These are phyloP conservation scores for Lutra lutra DNA, from an alignment of 2,797 vertebrate genomes.

Conservation along the genomic window DNA sequence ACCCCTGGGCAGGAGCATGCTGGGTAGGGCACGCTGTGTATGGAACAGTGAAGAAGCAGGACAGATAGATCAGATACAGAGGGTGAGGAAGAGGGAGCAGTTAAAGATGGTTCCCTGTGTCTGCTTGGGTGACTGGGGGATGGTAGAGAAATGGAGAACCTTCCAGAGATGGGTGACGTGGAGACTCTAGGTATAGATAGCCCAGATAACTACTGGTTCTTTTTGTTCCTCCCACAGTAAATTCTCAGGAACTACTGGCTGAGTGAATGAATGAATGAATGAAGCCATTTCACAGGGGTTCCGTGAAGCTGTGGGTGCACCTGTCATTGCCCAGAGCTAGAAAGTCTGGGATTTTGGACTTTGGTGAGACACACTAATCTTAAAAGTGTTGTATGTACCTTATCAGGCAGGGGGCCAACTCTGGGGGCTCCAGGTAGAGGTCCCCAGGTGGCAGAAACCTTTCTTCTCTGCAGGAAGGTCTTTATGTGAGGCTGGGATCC, in stretches of 20 bases:
- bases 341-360: neutral
- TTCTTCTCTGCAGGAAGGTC: constrained; percentile 1
- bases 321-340: neutral
- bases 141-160: neutral
- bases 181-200: neutral
- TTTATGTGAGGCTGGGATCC: neutral
- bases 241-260: neutral
- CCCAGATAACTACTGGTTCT: neutral
- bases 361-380: neutral
- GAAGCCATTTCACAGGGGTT: neutral
- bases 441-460: neutral
- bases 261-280: neutral
- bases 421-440: neutral
- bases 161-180: neutral
- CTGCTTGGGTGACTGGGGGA: neutral
- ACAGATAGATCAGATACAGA: neutral
- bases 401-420: neutral
- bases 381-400: neutral
- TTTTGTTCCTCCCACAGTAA: neutral
- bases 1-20: neutral
- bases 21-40: neutral
- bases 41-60: neutral
- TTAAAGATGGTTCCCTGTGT: neutral
- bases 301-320: neutral
- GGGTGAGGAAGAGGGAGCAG: neutral